Conservation (phyloP, 2,797 vertebrate genomes). For the Chiloscyllium punctatum region DNA sequence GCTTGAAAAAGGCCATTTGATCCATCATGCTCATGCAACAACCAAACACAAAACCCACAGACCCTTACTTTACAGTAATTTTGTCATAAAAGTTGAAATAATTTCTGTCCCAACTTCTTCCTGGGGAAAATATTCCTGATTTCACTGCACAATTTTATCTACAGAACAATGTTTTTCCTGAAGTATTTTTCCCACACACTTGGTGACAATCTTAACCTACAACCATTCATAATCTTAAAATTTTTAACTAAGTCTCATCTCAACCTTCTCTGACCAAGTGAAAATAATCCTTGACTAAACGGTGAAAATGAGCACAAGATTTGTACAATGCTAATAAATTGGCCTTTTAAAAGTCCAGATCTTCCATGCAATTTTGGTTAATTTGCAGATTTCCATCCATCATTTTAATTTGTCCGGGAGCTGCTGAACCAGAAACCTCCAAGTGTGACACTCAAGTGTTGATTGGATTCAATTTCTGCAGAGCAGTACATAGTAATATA, state of each 20-base stretch:
- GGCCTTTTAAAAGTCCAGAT: neutral
- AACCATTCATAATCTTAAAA: neutral
- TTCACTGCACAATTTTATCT: neutral
- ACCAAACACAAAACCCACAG: neutral
- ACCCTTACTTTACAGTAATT: neutral
- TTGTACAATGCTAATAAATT: neutral
- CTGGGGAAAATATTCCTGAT: neutral
- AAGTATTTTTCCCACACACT: neutral
- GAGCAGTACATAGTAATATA: neutral
- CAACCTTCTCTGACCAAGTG: neutral
- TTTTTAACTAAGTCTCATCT: neutral
- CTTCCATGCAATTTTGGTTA: neutral
- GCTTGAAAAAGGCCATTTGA: neutral
- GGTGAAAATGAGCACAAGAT: neutral
- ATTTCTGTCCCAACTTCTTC: neutral
- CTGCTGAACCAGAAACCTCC: neutral
- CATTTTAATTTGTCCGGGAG: neutral
- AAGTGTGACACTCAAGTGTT: neutral
- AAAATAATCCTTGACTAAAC: neutral
- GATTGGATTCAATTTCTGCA: neutral
- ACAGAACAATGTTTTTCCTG: neutral
- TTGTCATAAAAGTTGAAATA: neutral
- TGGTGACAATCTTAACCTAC: neutral
- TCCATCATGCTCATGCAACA: neutral
- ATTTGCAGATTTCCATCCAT: neutral